Base-by-base conservation (phyloP, 2,797 vertebrate species). In the Garrulus glandarius region DNA sequence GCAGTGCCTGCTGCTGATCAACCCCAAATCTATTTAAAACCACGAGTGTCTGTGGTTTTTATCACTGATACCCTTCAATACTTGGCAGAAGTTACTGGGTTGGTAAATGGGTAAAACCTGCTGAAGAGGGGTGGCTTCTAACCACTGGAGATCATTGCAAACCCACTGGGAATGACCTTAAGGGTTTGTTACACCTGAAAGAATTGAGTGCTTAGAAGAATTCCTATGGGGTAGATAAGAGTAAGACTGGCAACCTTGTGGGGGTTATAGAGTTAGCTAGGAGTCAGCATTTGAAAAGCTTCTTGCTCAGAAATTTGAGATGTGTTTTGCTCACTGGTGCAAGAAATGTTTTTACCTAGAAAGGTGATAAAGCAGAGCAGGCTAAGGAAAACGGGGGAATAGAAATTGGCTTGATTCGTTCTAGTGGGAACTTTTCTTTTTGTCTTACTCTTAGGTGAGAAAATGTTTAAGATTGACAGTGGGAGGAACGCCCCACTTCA, bases 401-500 rank as follows among this genome's bases (percentile, higher is more conserved):
- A 27, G 0, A 9, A 46, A 21, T 19, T 19, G 44, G 18, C 23
- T 67, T 34, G 20, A 21, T 63, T 78, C 15, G 4, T 76, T 86
- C 39, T 11, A 15, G 23, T 29, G 70, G 22, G 61, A 91, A 70
- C 30, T 9, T 76, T 81, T 59, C 2, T 75, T 84, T 84, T 59
- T 95, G 11, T 67, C 60, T 92, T 47, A 9, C 39, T 5, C 74
- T 56, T 57, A 99, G 99, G 99, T 61, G 99, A 99, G 97, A 97
- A 98, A 96, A 98, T 99, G 95, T 99, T 99, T 93, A 98, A 99
- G 97, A 99, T 99, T 5, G 99, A 99, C 98, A 99, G 98, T 5
- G 99, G 99, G 72, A 98, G 99, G 60, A 98, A 99, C 0, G 99
- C 99, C 7, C 99, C 99, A 0, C 98, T 99, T 32, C 99, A 99